Conservation (phyloP, 2,888 invertebrate species). For the Himalopsyche anomala region DNA sequence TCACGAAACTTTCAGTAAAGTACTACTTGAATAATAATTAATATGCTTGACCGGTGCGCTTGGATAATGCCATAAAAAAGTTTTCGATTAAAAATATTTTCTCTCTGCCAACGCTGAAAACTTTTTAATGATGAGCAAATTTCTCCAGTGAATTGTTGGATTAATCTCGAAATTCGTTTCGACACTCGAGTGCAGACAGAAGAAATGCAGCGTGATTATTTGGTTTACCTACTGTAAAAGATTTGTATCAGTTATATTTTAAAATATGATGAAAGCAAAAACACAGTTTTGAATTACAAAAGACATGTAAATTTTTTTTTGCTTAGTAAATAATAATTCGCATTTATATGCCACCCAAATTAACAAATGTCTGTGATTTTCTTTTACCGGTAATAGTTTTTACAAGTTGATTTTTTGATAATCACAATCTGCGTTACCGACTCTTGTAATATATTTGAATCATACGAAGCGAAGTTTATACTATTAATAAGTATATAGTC, state of each 20-base stretch:
- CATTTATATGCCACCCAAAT: no score
- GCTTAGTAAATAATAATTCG: no score
- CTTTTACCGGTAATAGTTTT: no score
- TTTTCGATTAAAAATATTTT: conserved; percentile 25
- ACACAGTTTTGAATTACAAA: no score
- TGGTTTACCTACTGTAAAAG: neutral
- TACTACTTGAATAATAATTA: neutral
- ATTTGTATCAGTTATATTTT: neutral
- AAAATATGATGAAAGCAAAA: no score
- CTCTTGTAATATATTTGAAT: no score
- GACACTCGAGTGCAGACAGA: neutral
- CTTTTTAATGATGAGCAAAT: conserved; percentile 23
- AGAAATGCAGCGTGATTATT: neutral
- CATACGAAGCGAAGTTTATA: no score
- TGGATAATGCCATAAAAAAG: neutral
- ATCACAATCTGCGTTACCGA: no score
- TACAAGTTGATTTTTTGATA: no score
- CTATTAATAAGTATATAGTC: no score
- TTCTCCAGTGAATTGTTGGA: neutral
- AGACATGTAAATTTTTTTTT: no score
- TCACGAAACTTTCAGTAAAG: neutral
- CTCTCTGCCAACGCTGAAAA: neutral
- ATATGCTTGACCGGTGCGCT: neutral
- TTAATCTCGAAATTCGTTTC: neutral
- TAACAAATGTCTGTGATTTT: no score